Evolutionary conservation across 2,797 vertebrate genomes (phyloP), one percentile per base, ranked within the genome.

Genomic region (Oryzias dopingdopingensis): DNA sequence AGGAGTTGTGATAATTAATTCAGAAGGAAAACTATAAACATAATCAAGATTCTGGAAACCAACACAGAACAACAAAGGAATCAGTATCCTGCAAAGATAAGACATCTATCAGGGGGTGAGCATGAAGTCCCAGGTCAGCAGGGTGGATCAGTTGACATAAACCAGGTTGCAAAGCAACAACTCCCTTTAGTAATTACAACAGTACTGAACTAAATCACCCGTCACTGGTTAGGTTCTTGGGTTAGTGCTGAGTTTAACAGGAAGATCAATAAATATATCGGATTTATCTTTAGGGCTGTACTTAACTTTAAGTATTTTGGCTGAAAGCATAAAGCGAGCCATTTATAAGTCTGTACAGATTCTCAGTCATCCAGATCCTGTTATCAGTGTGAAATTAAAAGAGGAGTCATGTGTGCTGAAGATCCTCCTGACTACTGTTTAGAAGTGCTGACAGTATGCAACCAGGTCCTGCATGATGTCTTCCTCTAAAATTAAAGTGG

Each of bases 141-240:
- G 32, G 54, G 46, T 59, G 54, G 50, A 44, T 55, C 26, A 40
- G 50, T 26, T 76, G 81, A 86, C 59, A 76, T 52, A 69, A 73
- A 79, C 55, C 82, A 82, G 83, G 56, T 59, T 50, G 48, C 49
- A 58, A 58, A 59, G 56, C 55, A 50, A 52, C 46, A 26, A 78
- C 68, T 66, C 62, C 63, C 65, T 69, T 42, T 12, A 42, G 18
- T 53, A 32, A 64, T 68, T 63, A 79, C 49, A 18, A 3, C n/a
- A 49, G 22, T 24, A 17, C 32, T 14, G 40, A 24, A 49, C 46
- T 49, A 42, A 49, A 42, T 54, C 62, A 52, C 23, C 49, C 29
- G 29, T 62, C 48, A 50, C 50, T 67, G 54, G 24, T 60, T 29
- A 20, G n/a, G 13, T 20, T 17, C 44, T 46, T 10, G 22, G 14